These are phyloP conservation scores for Rhingia rostrata DNA, from an alignment of 2,888 invertebrate species.

Conservation along the genomic window DNA sequence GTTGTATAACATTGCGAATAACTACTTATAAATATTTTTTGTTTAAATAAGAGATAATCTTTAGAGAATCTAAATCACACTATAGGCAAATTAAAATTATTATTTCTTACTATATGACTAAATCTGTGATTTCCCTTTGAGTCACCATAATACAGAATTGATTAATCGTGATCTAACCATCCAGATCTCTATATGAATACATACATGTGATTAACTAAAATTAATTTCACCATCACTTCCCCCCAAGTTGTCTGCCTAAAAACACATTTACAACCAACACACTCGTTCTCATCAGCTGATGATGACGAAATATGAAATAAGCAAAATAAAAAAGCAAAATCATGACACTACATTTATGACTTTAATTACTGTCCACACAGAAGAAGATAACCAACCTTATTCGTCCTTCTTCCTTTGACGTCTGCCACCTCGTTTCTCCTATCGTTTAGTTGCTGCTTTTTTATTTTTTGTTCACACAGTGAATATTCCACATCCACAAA, in stretches of 20 bases:
- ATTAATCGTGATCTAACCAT: not conserved
- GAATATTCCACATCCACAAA: slow-evolving; percentile 11
- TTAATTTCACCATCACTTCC: not conserved
- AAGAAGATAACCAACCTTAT: slow-evolving; percentile 59
- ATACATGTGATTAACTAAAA: slow-evolving; percentile 4
- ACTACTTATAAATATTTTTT: no score
- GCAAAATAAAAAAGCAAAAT: slow-evolving; percentile 20
- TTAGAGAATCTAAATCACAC: no score
- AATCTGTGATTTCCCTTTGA: no score
- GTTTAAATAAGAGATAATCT: no score
- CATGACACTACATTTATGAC: slow-evolving; percentile 53
- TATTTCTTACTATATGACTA: no score
- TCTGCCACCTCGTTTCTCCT: not conserved
- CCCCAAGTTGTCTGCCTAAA: not conserved
- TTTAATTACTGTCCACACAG: slow-evolving; percentile 22
- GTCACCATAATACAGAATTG: no score
- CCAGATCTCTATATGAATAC: not conserved
- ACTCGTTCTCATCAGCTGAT: slow-evolving; percentile 60
- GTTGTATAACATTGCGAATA: no score
- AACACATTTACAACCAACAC: slow-evolving; percentile 30
- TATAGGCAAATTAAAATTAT: no score
- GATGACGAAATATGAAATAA: slow-evolving; percentile 40
- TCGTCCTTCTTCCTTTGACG: slow-evolving; percentile 53
- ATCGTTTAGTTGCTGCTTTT: not conserved
- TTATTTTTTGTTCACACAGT: slow-evolving; percentile 22